Evolutionary conservation across 2,797 vertebrate species (phyloP).

Genomic region (Decapterus maruadsi): DNA sequence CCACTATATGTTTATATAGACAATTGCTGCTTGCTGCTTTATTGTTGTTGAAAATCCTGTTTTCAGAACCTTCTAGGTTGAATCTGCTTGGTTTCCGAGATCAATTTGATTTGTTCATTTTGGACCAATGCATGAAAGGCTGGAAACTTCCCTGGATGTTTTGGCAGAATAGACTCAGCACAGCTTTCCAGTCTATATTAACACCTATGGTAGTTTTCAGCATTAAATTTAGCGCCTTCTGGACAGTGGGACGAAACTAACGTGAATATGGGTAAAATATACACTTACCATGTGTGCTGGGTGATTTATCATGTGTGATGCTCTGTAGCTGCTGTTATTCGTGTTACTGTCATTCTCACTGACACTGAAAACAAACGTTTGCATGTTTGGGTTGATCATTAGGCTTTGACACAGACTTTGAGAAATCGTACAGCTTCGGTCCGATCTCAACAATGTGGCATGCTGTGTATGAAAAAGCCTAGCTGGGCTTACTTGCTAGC

Average conservation of each 20-base stretch:
- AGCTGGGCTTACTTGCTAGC: not conserved
- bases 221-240: slow-evolving; percentile 13
- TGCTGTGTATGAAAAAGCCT: not conserved
- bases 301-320: slow-evolving; percentile 1
- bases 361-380: not conserved
- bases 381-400: slow-evolving; percentile 1
- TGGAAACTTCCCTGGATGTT: slow-evolving; percentile 1
- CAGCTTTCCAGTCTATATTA: slow-evolving; percentile 4
- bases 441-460: not conserved
- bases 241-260: not conserved
- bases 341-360: not conserved
- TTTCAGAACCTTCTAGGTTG: not conserved
- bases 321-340: not conserved
- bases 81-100: not conserved
- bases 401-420: not conserved
- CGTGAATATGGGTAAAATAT: not conserved
- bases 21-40: too few relatives aligned
- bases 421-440: not conserved
- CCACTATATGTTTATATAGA: too few relatives aligned
- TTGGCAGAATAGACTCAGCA: slow-evolving; percentile 1
- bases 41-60: too few relatives aligned
- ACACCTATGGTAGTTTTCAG: slow-evolving; percentile 7
- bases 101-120: slow-evolving; percentile 2
- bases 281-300: not conserved
- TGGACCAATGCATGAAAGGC: slow-evolving; percentile 1